Percentiles rank a stretch among this genome's conserved stretches.
Evolutionary conservation across 2,113 vertebrate genomes (phyloP).

Genomic region (Eublepharis macularius): DNA sequence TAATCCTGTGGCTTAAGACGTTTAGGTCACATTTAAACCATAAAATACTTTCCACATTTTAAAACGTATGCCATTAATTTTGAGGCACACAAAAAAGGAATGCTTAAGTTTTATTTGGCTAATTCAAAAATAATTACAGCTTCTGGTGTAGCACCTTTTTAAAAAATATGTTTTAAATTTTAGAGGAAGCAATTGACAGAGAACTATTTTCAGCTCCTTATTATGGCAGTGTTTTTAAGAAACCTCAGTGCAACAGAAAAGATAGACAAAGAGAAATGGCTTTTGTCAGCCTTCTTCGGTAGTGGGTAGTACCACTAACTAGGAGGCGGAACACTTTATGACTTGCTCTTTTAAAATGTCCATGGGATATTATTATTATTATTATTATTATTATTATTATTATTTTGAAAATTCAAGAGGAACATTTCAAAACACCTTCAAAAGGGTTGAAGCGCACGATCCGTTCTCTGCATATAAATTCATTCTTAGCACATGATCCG

Average conservation of each 20-base stretch:
- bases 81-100: constrained; percentile 31
- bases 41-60: constrained; percentile 47
- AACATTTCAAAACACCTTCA: not conserved
- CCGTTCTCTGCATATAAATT: not conserved
- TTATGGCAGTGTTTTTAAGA: not conserved
- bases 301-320: not conserved
- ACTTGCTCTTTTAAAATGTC: not conserved
- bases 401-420: not conserved
- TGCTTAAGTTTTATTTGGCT: constrained; percentile 31
- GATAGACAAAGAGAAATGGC: not conserved
- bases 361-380: not conserved
- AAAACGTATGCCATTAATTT: constrained; percentile 40
- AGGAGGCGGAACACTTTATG: not conserved
- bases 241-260: not conserved
- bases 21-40: constrained; percentile 36
- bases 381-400: too few relatives aligned
- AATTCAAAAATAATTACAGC: constrained; percentile 46
- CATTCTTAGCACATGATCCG: not conserved
- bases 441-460: not conserved
- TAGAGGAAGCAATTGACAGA: constrained; percentile 35
- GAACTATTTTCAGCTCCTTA: constrained; percentile 1
- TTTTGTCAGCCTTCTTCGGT: not conserved
- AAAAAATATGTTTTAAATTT: constrained; percentile 38
- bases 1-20: constrained; percentile 22
- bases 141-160: constrained; percentile 46